Evolutionary conservation across 35 echinoderm and acorn worm species (phyloP).

Genomic region (Acanthaster planci): DNA sequence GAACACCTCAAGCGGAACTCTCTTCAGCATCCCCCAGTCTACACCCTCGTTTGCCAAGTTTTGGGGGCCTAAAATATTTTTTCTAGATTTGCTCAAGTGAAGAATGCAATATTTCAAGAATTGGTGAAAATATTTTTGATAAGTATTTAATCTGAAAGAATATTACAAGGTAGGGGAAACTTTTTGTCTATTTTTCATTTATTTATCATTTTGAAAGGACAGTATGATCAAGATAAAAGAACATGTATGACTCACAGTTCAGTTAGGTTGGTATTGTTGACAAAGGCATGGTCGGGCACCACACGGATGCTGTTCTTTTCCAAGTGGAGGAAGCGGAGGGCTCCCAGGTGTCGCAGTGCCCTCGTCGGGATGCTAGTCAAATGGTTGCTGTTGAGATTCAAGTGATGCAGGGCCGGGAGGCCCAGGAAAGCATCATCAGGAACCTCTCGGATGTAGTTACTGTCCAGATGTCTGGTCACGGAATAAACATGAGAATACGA

Average conservation of each 20-base stretch:
- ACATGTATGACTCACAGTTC: conserved; percentile 54
- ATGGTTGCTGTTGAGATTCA: conserved; percentile 36
- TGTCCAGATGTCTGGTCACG: conserved; percentile 34
- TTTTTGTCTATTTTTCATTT: too few relatives aligned
- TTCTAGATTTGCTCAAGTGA: too few relatives aligned
- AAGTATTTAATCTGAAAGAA: too few relatives aligned
- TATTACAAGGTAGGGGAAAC: too few relatives aligned
- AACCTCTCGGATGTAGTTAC: conserved; percentile 41
- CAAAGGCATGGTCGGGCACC: conserved; percentile 34
- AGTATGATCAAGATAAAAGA: too few relatives aligned
- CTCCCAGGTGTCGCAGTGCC: neutral
- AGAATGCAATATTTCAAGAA: too few relatives aligned
- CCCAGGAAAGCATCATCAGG: conserved; percentile 9
- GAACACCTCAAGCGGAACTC: too few relatives aligned
- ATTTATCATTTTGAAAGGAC: too few relatives aligned
- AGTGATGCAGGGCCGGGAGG: conserved; percentile 5
- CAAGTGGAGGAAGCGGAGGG: conserved; percentile 30
- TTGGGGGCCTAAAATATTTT: too few relatives aligned
- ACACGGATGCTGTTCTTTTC: conserved; percentile 29
- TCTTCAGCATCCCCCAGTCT: too few relatives aligned
- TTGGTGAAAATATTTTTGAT: too few relatives aligned
- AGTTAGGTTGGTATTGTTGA: conserved; percentile 27
- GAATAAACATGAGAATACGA: neutral
- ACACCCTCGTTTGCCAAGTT: too few relatives aligned
- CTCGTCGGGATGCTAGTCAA: conserved; percentile 24